Evolutionary conservation across 2,113 vertebrate genomes (phyloP).

Genomic region (Globicephala melas): DNA sequence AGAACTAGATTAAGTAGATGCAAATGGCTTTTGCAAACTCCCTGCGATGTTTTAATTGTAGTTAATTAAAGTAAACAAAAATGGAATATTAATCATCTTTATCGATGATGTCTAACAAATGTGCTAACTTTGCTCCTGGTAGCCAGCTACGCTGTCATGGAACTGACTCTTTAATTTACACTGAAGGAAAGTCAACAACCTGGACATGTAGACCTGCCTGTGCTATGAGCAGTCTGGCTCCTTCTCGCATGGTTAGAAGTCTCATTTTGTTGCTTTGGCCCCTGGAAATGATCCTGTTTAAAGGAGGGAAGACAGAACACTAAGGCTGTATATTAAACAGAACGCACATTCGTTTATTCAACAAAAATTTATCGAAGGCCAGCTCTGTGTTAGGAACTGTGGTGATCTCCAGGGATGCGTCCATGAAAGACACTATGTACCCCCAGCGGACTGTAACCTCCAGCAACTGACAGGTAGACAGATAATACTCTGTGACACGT

Average conservation of each 20-base stretch:
- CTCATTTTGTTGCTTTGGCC: not conserved
- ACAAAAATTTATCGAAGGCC: not conserved
- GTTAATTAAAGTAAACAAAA: conserved; percentile 60
- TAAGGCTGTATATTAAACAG: not conserved
- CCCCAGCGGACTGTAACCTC: not conserved
- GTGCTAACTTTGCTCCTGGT: not conserved
- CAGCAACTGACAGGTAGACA: not conserved
- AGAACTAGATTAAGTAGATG: conserved; percentile 6
- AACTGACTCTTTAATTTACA: not conserved
- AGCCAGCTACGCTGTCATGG: not conserved
- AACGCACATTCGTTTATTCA: not conserved
- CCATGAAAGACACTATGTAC: not conserved
- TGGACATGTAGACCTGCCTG: not conserved
- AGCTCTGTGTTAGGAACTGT: not conserved
- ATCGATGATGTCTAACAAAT: conserved; percentile 24
- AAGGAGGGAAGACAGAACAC: not conserved
- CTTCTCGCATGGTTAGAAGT: not conserved
- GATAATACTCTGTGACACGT: too few species aligned
- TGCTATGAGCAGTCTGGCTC: not conserved
- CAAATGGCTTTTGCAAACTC: conserved; percentile 36
- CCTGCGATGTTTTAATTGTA: conserved; percentile 39
- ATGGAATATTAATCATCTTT: conserved; percentile 40
- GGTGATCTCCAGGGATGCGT: not conserved
- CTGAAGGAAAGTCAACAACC: not conserved
- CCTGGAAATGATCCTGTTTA: not conserved